phyloP scores from a whole-genome alignment of 1,140 invertebrate species.

The Pseudomyrmex dendroicus region DNA sequence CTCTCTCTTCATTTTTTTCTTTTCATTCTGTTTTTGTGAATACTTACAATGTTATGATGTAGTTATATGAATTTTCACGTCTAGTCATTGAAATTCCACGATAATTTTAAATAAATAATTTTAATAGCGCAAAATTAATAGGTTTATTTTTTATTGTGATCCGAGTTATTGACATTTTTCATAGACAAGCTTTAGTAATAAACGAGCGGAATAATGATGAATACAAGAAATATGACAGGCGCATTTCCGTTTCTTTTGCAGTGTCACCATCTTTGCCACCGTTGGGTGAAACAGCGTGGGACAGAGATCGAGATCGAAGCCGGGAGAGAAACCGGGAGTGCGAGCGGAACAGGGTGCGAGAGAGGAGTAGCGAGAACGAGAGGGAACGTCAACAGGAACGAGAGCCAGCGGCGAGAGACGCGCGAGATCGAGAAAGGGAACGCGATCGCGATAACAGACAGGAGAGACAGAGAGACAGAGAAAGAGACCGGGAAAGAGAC shows the following conservation, averaged over 20 bases:
- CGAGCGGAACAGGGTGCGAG: conserved; percentile 70
- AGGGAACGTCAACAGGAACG: conserved; percentile 74
- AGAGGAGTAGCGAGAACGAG: conserved; percentile 75
- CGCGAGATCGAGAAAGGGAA: conserved; percentile 73
- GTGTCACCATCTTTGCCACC: conserved; percentile 70
- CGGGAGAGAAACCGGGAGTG: conserved; percentile 69
- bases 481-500: conserved; percentile 80
- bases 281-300: conserved; percentile 69
- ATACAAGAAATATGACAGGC: conserved; percentile 2
- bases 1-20: too few relatives aligned
- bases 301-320: conserved; percentile 66
- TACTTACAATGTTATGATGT: too few relatives aligned
- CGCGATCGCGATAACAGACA: conserved; percentile 74
- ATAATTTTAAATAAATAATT: too few relatives aligned
- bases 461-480: conserved; percentile 77
- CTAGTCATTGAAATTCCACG: too few relatives aligned
- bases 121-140: too few relatives aligned
- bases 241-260: conserved; percentile 58
- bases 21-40: too few relatives aligned
- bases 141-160: background rate
- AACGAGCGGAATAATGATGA: background rate
- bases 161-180: background rate
- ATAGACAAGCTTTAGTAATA: too few relatives aligned
- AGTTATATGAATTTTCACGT: too few relatives aligned
- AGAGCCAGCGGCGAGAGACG: conserved; percentile 71